Evolutionary conservation across 2,797 vertebrate genomes (phyloP), one percentile per base, ranked within the genome.

Genomic region (Diglossa cyanea): DNA sequence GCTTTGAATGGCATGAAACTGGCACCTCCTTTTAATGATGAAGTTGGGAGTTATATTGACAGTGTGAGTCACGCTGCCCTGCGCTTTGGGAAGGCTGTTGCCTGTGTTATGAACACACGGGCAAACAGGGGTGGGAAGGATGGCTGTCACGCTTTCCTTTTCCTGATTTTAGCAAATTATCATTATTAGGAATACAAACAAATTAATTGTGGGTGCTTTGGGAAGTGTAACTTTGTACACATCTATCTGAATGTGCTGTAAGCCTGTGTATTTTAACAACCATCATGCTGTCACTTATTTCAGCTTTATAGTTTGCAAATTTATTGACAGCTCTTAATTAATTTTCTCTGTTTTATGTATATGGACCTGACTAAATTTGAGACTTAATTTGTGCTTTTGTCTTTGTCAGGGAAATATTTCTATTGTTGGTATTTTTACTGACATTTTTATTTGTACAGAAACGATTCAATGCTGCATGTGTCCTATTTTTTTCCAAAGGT

Each of bases 21-120:
- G 87, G 67, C 84, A 72, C 68, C 44, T 92, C 81, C 91, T 93
- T 47, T 4, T 44, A 61, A 47, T 72, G 7, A 31, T 5, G 28
- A 33, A 90, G 63, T 3, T 80, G 68, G 17, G 65, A 87, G 57
- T 63, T 71, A 0, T 13, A 10, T 1, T 72, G 92, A 60, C 66
- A 39, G 19, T 2, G 66, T 77, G 90, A 95, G 75, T 90, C 94
- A 91, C 0, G 6, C 40, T 75, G 89, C 72, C 17, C n/a, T 15
- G 10, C 17, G 75, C 72, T 89, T 54, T 65, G 74, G 21, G 84
- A 28, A n/a, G 67, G 13, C 0, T 1, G 16, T 62, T 62, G 61
- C 78, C 82, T 13, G 1, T 7, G 84, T 30, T 92, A 39, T 0
- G 0, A 11, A 58, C 72, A 48, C 63, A 87, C 0, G 15, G 2